Percentiles rank a stretch among this genome's conserved stretches.
Conservation (phyloP, 1,140 invertebrate genomes). For the Octopus bimaculoides region DNA sequence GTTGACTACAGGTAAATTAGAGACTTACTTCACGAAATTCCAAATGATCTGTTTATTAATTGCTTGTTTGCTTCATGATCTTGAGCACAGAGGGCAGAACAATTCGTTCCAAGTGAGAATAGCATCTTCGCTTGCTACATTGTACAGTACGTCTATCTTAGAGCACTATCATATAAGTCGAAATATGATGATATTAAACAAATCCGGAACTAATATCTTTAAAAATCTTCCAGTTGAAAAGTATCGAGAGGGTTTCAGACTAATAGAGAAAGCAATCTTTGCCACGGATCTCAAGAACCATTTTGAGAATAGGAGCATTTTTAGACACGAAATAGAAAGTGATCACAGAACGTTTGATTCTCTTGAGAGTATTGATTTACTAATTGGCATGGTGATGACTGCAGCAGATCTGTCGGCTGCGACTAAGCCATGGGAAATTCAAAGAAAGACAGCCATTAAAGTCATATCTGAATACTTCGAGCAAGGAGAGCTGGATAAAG, state of each 20-base stretch:
- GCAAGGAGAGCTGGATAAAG: constrained; percentile 57
- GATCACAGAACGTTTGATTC: neutral
- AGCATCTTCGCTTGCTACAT: constrained; percentile 50
- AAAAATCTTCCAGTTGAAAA: neutral
- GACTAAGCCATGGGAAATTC: constrained; percentile 41
- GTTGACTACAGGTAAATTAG: constrained; percentile 59
- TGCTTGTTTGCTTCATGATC: constrained; percentile 45
- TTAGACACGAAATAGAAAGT: neutral
- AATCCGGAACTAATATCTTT: neutral
- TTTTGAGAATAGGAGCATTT: neutral
- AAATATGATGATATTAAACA: neutral
- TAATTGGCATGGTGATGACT: constrained; percentile 35
- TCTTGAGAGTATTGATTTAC: neutral
- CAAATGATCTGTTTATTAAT: constrained; percentile 40
- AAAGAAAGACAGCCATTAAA: constrained; percentile 30
- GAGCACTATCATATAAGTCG: neutral
- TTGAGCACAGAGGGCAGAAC: constrained; percentile 48
- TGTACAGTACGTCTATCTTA: neutral
- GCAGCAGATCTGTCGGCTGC: constrained; percentile 39
- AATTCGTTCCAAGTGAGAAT: constrained; percentile 43
- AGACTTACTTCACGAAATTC: constrained; percentile 19
- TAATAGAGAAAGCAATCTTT: neutral
- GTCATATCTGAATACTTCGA: constrained; percentile 45
- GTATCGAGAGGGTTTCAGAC: neutral
- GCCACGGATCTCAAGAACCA: neutral